These are phyloP conservation scores for Dunckerocampus dactyliophorus DNA, from an alignment of 2,113 vertebrate genomes.

Conservation along the genomic window DNA sequence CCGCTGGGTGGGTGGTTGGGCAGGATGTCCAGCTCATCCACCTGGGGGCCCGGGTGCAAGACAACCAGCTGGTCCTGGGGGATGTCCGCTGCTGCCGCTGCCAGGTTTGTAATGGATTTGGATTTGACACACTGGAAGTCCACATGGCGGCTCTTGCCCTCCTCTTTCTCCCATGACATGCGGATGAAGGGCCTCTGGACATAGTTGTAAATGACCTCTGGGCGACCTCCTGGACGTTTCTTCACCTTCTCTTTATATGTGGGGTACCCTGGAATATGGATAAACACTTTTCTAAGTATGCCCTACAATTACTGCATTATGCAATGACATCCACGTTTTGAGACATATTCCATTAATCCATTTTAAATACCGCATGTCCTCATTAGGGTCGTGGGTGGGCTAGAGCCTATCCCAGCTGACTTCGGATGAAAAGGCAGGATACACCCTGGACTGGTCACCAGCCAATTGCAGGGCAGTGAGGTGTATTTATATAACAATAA, in stretches of 20 bases:
- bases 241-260: constrained; percentile 99
- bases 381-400: too few relatives aligned
- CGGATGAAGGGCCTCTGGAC: constrained; percentile 97
- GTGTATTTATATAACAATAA: too few relatives aligned
- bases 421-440: too few relatives aligned
- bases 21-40: constrained; percentile 95
- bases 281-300: not conserved
- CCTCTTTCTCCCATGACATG: constrained; percentile 99
- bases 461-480: too few relatives aligned
- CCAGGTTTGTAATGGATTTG: constrained; percentile 96
- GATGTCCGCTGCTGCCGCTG: constrained; percentile 91
- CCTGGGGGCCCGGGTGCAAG: constrained; percentile 93
- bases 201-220: constrained; percentile 98
- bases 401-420: too few relatives aligned
- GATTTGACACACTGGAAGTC: constrained; percentile 99
- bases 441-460: too few relatives aligned
- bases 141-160: constrained; percentile 96
- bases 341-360: too few relatives aligned
- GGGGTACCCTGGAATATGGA: constrained; percentile 79
- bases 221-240: constrained; percentile 91
- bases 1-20: constrained; percentile 81
- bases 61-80: constrained; percentile 96
- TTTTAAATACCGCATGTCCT: too few relatives aligned
- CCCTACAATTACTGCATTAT: not conserved
- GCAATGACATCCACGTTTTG: too few relatives aligned